Evolutionary conservation across 2,113 vertebrate genomes (phyloP).

Genomic region (Electrona antarctica): DNA sequence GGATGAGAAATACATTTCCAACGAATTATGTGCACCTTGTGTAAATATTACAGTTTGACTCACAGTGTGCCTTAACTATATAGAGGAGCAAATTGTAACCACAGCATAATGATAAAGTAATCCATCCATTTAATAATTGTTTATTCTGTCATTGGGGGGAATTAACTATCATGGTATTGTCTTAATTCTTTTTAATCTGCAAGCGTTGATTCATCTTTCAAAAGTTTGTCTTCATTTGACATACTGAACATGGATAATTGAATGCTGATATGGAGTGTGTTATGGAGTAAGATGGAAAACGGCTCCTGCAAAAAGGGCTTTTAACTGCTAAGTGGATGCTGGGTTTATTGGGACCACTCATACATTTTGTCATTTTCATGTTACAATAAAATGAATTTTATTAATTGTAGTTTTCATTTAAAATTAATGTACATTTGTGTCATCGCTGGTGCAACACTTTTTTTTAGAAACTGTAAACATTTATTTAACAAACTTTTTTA

Average conservation of each 20-base stretch:
- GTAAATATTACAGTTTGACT: conserved; percentile 1
- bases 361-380: conserved; percentile 8
- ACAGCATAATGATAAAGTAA: not conserved
- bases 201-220: not conserved
- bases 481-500: not conserved
- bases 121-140: too few relatives aligned
- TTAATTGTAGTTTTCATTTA: not conserved
- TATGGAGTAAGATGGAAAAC: not conserved
- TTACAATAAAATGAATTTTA: not conserved
- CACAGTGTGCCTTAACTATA: conserved; percentile 58
- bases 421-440: not conserved
- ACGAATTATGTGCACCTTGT: conserved; percentile 11
- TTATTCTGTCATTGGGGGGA: not conserved
- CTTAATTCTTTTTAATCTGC: not conserved
- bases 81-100: not conserved
- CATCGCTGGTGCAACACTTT: not conserved
- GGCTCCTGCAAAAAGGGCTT: conserved; percentile 32
- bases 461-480: not conserved
- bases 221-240: not conserved
- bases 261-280: not conserved
- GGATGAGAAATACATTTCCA: not conserved
- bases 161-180: not conserved
- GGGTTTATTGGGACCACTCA: conserved; percentile 23
- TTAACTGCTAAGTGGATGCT: conserved; percentile 33
- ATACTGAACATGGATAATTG: not conserved